Evolutionary conservation across 2,113 vertebrate genomes (phyloP).

Genomic region (Lepus europaeus): DNA sequence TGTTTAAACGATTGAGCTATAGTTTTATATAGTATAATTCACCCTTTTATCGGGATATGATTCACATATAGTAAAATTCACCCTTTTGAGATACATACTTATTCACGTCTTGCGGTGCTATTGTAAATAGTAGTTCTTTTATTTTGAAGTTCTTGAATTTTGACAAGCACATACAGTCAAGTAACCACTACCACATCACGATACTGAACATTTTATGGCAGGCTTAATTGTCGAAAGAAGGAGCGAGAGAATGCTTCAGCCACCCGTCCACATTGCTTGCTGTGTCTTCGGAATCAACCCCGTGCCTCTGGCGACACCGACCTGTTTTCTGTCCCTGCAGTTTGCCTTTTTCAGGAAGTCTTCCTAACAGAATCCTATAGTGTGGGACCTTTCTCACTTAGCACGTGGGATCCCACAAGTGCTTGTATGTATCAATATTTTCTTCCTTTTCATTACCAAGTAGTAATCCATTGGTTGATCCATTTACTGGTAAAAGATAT

Average conservation of each 20-base stretch:
- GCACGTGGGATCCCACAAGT: not conserved
- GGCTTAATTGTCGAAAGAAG: not conserved
- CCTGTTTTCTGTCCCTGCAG: not conserved
- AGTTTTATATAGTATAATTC: not conserved
- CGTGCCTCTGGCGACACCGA: not conserved
- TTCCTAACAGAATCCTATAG: not conserved
- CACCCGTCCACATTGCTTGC: not conserved
- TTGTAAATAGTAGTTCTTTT: not conserved
- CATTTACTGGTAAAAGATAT: not conserved
- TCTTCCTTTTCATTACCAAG: not conserved
- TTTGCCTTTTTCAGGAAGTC: not conserved
- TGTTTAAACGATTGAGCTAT: not conserved
- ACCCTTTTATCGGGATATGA: not conserved
- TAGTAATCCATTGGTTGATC: not conserved
- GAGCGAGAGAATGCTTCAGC: not conserved
- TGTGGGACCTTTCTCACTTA: not conserved
- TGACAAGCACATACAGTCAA: not conserved
- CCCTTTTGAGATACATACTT: not conserved
- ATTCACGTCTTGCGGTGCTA: not conserved
- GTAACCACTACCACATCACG: not conserved
- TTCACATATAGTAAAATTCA: not conserved
- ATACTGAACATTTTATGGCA: not conserved
- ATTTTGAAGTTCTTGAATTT: slow-evolving; percentile 15
- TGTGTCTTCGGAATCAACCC: not conserved
- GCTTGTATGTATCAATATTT: not conserved